Conservation (phyloP, 2,888 invertebrate species). For the Plebejus melissa region DNA sequence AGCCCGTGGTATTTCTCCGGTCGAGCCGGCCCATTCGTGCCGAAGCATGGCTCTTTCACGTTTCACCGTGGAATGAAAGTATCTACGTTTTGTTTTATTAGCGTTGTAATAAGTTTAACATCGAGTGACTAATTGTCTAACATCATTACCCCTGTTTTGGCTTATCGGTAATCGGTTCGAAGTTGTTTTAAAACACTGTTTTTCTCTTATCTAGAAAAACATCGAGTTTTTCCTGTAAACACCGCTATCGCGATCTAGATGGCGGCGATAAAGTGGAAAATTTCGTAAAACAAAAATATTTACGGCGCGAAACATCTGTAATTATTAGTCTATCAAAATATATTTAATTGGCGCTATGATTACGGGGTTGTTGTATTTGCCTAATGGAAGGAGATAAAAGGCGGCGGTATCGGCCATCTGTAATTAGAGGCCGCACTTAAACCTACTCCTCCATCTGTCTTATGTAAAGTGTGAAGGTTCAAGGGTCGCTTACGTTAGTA, state of each 20-base stretch:
- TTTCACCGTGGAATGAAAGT: too few relatives aligned
- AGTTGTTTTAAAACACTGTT: background rate
- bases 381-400: slow-evolving; percentile 78
- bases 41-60: too few relatives aligned
- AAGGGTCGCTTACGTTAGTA: background rate
- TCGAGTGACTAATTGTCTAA: too few relatives aligned
- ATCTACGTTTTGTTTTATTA: too few relatives aligned
- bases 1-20: too few relatives aligned
- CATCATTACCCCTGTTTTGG: too few relatives aligned
- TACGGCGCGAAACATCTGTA: slow-evolving; percentile 54
- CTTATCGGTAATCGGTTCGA: background rate
- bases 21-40: too few relatives aligned
- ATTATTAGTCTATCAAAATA: slow-evolving; percentile 73
- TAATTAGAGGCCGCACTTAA: slow-evolving; percentile 76
- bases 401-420: slow-evolving; percentile 69
- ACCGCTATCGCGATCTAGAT: background rate
- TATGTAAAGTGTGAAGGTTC: slow-evolving; percentile 45
- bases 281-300: slow-evolving; percentile 52
- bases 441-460: slow-evolving; percentile 46
- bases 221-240: background rate
- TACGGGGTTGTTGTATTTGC: slow-evolving; percentile 73
- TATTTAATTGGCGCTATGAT: slow-evolving; percentile 75
- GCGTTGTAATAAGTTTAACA: too few relatives aligned
- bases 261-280: slow-evolving; percentile 15
- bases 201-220: background rate